Evolutionary conservation across 2,113 vertebrate species (phyloP), one percentile per base, ranked within the genome.

Genomic region (Talpa occidentalis): DNA sequence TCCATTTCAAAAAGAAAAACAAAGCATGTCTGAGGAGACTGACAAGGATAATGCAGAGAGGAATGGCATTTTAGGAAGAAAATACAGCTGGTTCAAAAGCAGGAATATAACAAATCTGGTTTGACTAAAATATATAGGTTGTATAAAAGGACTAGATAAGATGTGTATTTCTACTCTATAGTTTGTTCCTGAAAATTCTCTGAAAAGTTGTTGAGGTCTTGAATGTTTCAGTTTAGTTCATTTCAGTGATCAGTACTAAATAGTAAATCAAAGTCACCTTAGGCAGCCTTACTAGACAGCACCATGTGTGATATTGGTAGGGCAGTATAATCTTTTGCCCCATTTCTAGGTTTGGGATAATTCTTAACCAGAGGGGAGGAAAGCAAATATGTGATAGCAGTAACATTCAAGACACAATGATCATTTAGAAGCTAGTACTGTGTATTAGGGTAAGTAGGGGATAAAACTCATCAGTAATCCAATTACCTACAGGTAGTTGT

Each of bases 1-100:
- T 35, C 40, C 49, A 88, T 79, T 92, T 94, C 64, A 74, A 37
- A 93, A 70, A 91, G 28, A 19, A 88, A 35, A 72, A 56, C 16
- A 59, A 24, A 2, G 17, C 19, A 66, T 35, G 6, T 67, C n/a
- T 47, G 14, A 88, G 35, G 52, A 85, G 19, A 64, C 69, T 90
- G 32, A 69, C 6, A 47, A 60, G 66, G 22, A 30, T 81, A 42
- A 24, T 32, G 16, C 49, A 56, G 73, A 88, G 74, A 40, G 24
- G n/a, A 72, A 80, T 77, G 87, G 47, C 83, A 74, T 70, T 88
- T 86, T 83, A 49, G 84, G 69, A 56, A 67, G 26, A 56, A 79
- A 49, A 35, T n/a, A 24, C 16, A 56, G 28, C 42, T 54, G 3
- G 10, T 42, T 56, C 76, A 42, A 47, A 19, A 37, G 66, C 49